These are phyloP conservation scores for Poecilia velifera DNA, from an alignment of 2,797 vertebrate genomes.

Conservation along the genomic window DNA sequence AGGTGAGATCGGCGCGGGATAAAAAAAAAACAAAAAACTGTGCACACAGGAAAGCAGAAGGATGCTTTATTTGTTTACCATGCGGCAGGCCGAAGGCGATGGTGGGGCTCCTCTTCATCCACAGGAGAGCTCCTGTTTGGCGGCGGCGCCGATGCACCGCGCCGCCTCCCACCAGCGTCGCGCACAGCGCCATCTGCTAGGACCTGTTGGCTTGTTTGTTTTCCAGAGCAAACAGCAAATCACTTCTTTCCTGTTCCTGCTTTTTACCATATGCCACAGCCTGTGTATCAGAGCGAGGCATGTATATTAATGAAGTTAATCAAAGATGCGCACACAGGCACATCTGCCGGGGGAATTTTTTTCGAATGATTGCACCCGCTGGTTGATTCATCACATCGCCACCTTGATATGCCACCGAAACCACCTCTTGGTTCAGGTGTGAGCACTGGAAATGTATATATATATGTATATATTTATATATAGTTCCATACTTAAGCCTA, in stretches of 20 bases:
- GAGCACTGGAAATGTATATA: slow-evolving; percentile 7
- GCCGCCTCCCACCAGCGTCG: slow-evolving; percentile 87
- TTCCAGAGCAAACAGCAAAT: slow-evolving; percentile 99
- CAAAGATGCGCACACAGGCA: slow-evolving; percentile 80
- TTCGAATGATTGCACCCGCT: slow-evolving; percentile 62
- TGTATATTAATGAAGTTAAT: slow-evolving; percentile 99
- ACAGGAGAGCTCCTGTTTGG: slow-evolving; percentile 75
- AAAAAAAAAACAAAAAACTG: slow-evolving; percentile 60
- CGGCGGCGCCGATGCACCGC: slow-evolving; percentile 66
- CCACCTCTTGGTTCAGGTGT: slow-evolving; percentile 42
- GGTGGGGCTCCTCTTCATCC: slow-evolving; percentile 77
- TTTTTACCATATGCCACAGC: slow-evolving; percentile 97
- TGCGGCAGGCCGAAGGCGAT: slow-evolving; percentile 79
- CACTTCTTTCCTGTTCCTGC: slow-evolving; percentile 94
- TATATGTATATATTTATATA: not conserved
- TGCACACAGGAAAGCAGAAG: slow-evolving; percentile 77
- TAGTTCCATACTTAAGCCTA: not conserved
- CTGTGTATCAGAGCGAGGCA: slow-evolving; percentile 91
- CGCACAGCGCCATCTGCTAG: slow-evolving; percentile 92
- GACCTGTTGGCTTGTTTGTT: slow-evolving; percentile 99
- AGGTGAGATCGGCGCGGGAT: slow-evolving; percentile 74
- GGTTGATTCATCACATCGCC: slow-evolving; percentile 60
- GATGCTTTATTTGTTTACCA: slow-evolving; percentile 81
- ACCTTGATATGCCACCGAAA: slow-evolving; percentile 36
- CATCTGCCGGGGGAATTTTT: slow-evolving; percentile 78